Percentiles rank a stretch among this genome's conserved stretches.
phyloP scores from a whole-genome alignment of 2,113 vertebrate species.

The Canis aureus region DNA sequence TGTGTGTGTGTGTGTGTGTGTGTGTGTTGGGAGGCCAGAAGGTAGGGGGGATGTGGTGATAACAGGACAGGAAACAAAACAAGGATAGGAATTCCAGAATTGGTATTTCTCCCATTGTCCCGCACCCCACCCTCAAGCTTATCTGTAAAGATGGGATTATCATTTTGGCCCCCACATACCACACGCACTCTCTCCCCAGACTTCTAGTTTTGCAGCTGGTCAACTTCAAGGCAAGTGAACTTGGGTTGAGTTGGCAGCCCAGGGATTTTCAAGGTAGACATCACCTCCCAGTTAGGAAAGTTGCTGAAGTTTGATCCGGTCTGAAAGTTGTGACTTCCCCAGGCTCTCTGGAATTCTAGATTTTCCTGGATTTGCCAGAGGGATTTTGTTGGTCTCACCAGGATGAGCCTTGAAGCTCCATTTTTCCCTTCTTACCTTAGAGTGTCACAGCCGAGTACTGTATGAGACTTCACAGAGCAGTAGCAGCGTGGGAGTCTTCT shows the following conservation, averaged over 20 bases:
- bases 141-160: background rate
- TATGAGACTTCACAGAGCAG: background rate
- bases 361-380: background rate
- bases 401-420: background rate
- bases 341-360: background rate
- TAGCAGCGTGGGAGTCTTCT: background rate
- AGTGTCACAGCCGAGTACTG: too few species aligned
- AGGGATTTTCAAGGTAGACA: background rate
- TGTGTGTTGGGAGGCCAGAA: background rate
- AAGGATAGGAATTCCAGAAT: background rate
- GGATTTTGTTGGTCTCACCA: background rate
- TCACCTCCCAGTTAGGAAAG: background rate
- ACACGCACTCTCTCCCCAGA: background rate
- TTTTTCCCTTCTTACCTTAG: background rate
- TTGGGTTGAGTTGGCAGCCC: background rate
- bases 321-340: background rate
- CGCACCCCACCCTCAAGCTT: background rate
- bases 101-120: background rate
- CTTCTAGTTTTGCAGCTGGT: background rate
- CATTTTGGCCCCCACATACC: background rate
- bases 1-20: background rate
- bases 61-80: background rate
- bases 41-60: background rate
- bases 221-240: background rate
- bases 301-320: background rate